phyloP scores from a whole-genome alignment of 1,140 invertebrate genomes.

The Argopecten irradians region DNA sequence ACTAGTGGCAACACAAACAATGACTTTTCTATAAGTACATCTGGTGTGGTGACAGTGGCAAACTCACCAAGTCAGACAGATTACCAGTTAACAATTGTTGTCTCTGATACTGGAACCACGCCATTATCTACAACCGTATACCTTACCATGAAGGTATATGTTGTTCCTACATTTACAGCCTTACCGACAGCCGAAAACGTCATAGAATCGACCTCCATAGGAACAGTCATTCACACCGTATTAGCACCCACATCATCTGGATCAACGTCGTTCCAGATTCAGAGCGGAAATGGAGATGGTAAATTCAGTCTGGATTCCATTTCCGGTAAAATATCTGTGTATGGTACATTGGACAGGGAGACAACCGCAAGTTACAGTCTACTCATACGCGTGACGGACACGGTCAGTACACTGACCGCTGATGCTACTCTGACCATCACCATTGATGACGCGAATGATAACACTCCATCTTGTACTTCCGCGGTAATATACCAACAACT shows the following conservation, averaged over 20 bases:
- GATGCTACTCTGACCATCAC: constrained; percentile 78
- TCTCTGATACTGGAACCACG: constrained; percentile 11
- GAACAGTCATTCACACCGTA: constrained; percentile 23
- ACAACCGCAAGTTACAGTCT: constrained; percentile 29
- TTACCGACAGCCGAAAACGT: constrained; percentile 24
- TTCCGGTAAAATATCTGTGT: constrained; percentile 30
- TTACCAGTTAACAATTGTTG: constrained; percentile 38
- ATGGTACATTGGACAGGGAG: constrained; percentile 32
- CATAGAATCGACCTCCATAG: neutral
- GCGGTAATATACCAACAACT: neutral
- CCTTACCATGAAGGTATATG: neutral
- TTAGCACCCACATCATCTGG: constrained; percentile 20
- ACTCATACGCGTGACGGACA: constrained; percentile 15
- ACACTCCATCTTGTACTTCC: constrained; percentile 21
- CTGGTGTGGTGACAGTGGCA: constrained; percentile 37
- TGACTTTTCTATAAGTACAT: constrained; percentile 30
- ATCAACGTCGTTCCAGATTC: constrained; percentile 29
- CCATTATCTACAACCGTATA: neutral
- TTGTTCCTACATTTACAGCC: neutral
- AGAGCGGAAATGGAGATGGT: constrained; percentile 27
- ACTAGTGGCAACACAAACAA: constrained; percentile 34
- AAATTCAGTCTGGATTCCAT: constrained; percentile 31
- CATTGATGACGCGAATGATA: constrained; percentile 63
- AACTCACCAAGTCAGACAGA: constrained; percentile 28
- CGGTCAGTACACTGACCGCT: constrained; percentile 26